Conservation (phyloP, 2,113 vertebrate genomes). For the Quiscalus mexicanus region DNA sequence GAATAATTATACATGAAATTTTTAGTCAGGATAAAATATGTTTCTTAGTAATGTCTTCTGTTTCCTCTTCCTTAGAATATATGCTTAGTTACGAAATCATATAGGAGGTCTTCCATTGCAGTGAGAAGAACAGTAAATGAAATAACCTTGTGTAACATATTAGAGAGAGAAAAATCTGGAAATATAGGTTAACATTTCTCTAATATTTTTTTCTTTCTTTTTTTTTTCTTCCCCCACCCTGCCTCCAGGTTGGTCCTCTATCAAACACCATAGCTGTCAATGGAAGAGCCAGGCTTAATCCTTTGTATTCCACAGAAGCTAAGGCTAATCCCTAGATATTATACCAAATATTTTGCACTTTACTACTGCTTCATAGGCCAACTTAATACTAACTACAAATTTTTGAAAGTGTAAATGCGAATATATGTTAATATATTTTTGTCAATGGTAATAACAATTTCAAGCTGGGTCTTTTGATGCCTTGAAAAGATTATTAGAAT, state of each 20-base stretch:
- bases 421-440: constrained; percentile 78
- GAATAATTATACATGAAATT: neutral
- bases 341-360: constrained; percentile 53
- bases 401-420: constrained; percentile 74
- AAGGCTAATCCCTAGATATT: constrained; percentile 62
- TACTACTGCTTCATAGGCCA: constrained; percentile 50
- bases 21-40: neutral
- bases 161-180: neutral
- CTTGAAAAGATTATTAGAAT: constrained; percentile 68
- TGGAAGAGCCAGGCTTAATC: constrained; percentile 69
- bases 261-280: constrained; percentile 76
- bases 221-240: neutral
- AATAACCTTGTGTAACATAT: constrained; percentile 2
- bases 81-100: neutral
- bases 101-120: neutral
- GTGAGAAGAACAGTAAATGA: neutral
- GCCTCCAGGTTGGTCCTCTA: constrained; percentile 75
- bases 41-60: neutral
- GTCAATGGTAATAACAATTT: constrained; percentile 45
- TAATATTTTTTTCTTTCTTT: neutral
- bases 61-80: neutral
- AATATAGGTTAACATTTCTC: constrained; percentile 7
- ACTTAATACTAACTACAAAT: constrained; percentile 35
- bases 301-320: constrained; percentile 52
- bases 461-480: constrained; percentile 55